Evolutionary conservation across 2,113 vertebrate species (phyloP).

Genomic region (Larimichthys crocea): DNA sequence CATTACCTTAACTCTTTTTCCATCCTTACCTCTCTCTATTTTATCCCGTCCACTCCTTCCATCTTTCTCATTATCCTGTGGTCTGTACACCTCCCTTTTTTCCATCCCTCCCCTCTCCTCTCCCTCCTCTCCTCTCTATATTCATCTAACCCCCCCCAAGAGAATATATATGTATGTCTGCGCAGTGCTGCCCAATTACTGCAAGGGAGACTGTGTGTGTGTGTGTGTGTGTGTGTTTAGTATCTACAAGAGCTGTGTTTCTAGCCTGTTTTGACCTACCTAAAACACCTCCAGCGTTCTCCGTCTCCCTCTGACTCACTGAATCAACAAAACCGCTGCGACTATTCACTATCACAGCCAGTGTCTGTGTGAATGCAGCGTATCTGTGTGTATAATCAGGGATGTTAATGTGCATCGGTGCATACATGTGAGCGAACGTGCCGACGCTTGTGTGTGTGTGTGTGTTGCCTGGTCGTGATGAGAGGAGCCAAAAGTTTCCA

Average conservation of each 20-base stretch:
- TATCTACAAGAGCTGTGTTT: constrained; percentile 59
- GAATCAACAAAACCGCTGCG: constrained; percentile 67
- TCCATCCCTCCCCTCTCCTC: constrained; percentile 48
- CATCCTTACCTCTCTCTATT: constrained; percentile 50
- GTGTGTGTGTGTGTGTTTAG: constrained; percentile 60
- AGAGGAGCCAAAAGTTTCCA: constrained; percentile 26
- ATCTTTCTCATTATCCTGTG: constrained; percentile 65
- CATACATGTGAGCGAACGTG: constrained; percentile 40
- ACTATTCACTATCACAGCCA: constrained; percentile 13
- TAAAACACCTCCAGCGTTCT: constrained; percentile 74
- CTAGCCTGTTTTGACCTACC: constrained; percentile 72
- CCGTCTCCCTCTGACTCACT: constrained; percentile 77
- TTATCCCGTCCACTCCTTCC: constrained; percentile 47
- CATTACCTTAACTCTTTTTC: constrained; percentile 60
- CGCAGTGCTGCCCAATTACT: constrained; percentile 78
- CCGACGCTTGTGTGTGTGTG: constrained; percentile 32
- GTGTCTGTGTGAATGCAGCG: constrained; percentile 5
- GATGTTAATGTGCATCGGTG: constrained; percentile 39
- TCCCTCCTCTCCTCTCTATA: constrained; percentile 59
- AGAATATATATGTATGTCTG: constrained; percentile 77
- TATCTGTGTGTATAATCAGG: constrained; percentile 30
- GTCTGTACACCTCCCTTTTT: constrained; percentile 64
- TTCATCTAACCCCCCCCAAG: constrained; percentile 66
- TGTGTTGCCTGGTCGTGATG: constrained; percentile 1
- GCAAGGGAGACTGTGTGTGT: constrained; percentile 54